Base-by-base conservation (phyloP, 2,113 vertebrate genomes). In the Bettongia penicillata region DNA sequence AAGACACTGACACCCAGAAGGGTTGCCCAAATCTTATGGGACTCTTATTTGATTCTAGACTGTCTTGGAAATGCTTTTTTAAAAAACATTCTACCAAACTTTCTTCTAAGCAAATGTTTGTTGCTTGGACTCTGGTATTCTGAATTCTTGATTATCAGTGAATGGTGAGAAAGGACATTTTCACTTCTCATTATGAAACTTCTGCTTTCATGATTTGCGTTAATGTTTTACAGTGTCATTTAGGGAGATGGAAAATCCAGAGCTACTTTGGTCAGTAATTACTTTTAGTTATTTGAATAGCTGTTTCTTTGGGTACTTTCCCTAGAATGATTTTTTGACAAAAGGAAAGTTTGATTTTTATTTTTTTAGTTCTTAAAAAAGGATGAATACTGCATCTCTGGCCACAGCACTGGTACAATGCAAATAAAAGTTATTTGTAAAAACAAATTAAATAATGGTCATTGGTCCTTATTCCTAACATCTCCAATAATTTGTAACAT, bases 201-300 rank as follows among this genome's bases (percentile, higher is more conserved):
- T 95, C 95, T 95, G 89, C 68, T 95, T 97, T 55, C 93, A 49
- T 2, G 6, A 6, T 49, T 91, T 51, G 9, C 14, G 47, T 16
- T 28, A 37, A 14, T 50, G n/a, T 49, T 51, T 16, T 48, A 68
- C 57, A 26, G 22, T 90, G 43, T 31, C 23, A 7, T 93, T 50
- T 90, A 8, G 48, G 52, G 96, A 31, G 9, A 47, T 68, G 95
- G 95, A 93, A 96, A 96, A 92, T 91, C 96, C 89, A 1, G n/a
- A 19, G 47, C 37, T 89, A 43, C 23, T 92, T 43, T 31, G 24
- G 84, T 47, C 53, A 23, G 68, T 43, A 8, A 10, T 51, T 90
- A 22, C 55, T 28, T 53, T 61, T 95, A 91, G 47, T 48, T 92
- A 61, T 51, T 96, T 90, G 94, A 93, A 93, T 51, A 26, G 90